A percentile compares a stretch with the other conserved stretches of the same genome.
Evolutionary conservation across 2,113 vertebrate genomes (phyloP).

Genomic region (Seriola dumerili): DNA sequence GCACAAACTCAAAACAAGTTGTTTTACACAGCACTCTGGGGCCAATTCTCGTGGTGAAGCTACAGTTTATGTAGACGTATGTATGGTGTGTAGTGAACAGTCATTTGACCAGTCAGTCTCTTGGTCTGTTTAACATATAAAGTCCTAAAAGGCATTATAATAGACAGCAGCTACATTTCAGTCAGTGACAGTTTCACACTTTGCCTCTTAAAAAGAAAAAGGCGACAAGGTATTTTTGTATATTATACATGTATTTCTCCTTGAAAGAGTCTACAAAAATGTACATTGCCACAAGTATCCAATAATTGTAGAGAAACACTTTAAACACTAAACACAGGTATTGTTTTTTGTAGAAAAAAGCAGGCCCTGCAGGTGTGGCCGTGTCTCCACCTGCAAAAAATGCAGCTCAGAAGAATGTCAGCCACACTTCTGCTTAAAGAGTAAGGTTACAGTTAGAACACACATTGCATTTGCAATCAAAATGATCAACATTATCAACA

Average conservation of each 20-base stretch:
- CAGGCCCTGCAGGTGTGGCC: too few species aligned
- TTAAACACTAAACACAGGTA: too few species aligned
- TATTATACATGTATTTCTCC: not conserved
- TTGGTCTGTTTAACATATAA: too few species aligned
- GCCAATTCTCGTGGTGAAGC: too few species aligned
- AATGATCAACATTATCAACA: not conserved
- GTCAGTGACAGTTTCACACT: too few species aligned
- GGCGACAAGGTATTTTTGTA: not conserved
- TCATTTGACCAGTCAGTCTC: not conserved
- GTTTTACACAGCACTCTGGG: not conserved
- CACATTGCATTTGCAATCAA: not conserved
- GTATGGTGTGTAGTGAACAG: not conserved
- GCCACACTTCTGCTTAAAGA: not conserved
- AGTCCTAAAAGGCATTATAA: too few species aligned
- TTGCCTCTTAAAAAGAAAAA: too few species aligned
- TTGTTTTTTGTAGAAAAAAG: not conserved
- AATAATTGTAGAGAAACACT: too few species aligned
- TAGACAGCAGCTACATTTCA: too few species aligned
- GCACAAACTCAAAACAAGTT: not conserved
- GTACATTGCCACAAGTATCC: not conserved
- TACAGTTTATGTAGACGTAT: not conserved
- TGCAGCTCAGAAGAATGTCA: not conserved
- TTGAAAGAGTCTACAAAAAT: not conserved
- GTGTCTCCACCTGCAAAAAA: not conserved
- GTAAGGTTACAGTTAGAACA: not conserved